A percentile compares a stretch with the other conserved stretches of the same genome.
phyloP scores from a whole-genome alignment of 1,140 invertebrate genomes.

The Chrysomallon squamiferum region DNA sequence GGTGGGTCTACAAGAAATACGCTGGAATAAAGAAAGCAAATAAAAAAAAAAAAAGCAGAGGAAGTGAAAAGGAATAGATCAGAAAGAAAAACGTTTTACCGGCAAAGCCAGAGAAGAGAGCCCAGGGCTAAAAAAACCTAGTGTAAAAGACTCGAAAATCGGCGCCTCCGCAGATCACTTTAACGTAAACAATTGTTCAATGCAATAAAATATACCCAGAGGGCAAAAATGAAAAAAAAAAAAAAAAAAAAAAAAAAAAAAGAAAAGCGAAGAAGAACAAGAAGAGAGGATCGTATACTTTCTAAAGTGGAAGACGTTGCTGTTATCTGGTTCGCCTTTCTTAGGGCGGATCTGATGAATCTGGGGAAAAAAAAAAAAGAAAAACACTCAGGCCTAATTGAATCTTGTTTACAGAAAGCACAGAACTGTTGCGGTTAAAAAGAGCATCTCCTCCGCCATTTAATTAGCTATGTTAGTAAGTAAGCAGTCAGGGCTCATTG shows the following conservation, averaged over 20 bases:
- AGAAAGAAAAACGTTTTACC: too few relatives aligned
- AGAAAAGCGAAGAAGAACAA: too few relatives aligned
- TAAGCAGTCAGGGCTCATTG: not conserved
- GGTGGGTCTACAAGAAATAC: too few relatives aligned
- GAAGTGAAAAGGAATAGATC: too few relatives aligned
- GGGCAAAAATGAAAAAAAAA: not conserved
- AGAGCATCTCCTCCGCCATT: not conserved
- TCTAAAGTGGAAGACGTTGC: not conserved
- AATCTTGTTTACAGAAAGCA: conserved; percentile 10
- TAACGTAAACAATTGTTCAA: too few relatives aligned
- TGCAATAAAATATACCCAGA: not conserved
- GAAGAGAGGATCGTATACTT: not conserved
- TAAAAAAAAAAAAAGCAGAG: too few relatives aligned
- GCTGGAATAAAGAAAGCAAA: too few relatives aligned
- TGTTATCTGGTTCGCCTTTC: not conserved
- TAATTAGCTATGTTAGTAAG: not conserved
- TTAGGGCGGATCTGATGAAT: not conserved
- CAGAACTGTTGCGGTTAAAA: not conserved
- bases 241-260: not conserved
- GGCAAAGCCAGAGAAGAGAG: too few relatives aligned
- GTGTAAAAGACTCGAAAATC: too few relatives aligned
- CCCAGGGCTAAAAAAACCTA: too few relatives aligned
- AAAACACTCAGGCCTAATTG: conserved; percentile 4
- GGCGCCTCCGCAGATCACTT: too few relatives aligned
- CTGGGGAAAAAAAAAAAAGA: not conserved